Conservation (phyloP, 2,888 invertebrate genomes). For the Tupiocoris notatus region DNA sequence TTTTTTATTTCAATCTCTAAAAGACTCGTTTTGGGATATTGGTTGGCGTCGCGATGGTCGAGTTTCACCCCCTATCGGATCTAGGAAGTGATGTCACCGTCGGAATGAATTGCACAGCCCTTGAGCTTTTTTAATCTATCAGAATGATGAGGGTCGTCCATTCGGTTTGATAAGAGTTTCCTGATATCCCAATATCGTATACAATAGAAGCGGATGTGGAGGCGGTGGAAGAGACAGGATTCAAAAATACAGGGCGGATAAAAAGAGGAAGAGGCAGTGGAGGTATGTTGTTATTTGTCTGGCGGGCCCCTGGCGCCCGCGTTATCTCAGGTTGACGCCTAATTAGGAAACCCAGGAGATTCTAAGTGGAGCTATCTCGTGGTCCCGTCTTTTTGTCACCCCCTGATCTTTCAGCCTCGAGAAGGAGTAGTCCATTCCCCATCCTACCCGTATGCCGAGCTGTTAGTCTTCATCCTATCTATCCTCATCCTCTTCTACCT, state of each 20-base stretch:
- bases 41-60: not conserved
- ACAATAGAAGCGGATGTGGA: not conserved
- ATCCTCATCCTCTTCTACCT: constrained; percentile 13
- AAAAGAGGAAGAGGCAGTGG: constrained; percentile 6
- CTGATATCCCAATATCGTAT: too few relatives aligned
- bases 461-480: not conserved
- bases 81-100: not conserved
- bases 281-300: constrained; percentile 42
- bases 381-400: constrained; percentile 35
- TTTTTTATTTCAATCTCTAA: too few relatives aligned
- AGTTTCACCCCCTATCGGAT: not conserved
- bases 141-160: not conserved
- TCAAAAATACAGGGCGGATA: constrained; percentile 32
- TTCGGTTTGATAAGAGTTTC: not conserved
- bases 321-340: constrained; percentile 40
- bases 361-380: constrained; percentile 37
- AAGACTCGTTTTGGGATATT: too few relatives aligned
- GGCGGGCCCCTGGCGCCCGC: constrained; percentile 40
- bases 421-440: not conserved
- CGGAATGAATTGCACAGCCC: too few relatives aligned
- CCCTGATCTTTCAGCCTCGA: constrained; percentile 19
- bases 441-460: not conserved
- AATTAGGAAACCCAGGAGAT: constrained; percentile 42
- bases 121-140: not conserved
- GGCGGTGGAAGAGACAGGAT: constrained; percentile 10